phyloP scores from a whole-genome alignment of 2,797 vertebrate genomes.

The Ciconia nigra region DNA sequence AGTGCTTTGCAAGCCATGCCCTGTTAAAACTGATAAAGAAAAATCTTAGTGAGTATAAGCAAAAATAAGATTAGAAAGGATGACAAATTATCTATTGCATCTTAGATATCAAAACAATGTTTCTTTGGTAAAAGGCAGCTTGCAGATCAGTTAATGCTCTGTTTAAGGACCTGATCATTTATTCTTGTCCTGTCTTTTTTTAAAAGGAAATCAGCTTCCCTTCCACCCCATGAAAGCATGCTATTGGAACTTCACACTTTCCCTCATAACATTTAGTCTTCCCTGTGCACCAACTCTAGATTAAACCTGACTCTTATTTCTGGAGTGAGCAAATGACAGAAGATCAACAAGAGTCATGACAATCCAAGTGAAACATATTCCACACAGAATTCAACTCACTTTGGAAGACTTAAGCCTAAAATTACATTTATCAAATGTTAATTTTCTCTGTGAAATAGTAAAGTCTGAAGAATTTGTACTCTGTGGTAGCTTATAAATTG shows the following conservation, averaged over 20 bases:
- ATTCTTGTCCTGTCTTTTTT: not conserved
- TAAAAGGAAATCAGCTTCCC: not conserved
- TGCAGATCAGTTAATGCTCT: not conserved
- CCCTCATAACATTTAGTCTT: not conserved
- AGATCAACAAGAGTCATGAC: not conserved
- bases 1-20: not conserved
- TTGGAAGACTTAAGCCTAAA: not conserved
- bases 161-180: not conserved
- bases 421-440: not conserved
- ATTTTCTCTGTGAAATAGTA: not conserved
- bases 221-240: not conserved
- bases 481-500: not conserved
- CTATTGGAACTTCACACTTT: not conserved
- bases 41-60: not conserved
- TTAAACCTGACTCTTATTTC: not conserved
- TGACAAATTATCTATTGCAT: not conserved
- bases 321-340: not conserved
- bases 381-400: not conserved
- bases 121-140: not conserved
- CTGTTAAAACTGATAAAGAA: not conserved
- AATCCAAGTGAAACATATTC: not conserved
- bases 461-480: not conserved
- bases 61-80: not conserved
- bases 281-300: not conserved
- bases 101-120: not conserved